Base-by-base conservation (phyloP, 2,797 vertebrate genomes). In the Smutsia temminckii region DNA sequence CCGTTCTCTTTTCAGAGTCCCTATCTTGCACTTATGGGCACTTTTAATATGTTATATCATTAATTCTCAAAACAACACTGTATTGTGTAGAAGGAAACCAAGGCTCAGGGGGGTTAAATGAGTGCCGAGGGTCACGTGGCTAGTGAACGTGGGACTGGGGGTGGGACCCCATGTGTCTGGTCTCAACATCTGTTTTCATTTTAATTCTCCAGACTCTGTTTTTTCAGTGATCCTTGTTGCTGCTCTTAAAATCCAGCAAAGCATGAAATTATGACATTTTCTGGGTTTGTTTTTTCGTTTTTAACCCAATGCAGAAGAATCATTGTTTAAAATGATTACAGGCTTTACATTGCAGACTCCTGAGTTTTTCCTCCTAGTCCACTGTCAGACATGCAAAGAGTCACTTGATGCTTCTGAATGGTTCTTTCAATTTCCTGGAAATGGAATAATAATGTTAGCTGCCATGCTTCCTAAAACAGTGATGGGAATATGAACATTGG, bases 361-460 rank as follows among this genome's bases (percentile, higher is more conserved):
- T 74, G 85, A 89, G 63, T 17, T 63, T 91, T 87, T 64, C 40
- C 63, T 68, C 21, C 68, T 32, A 8, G 34, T 75, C 25, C 9
- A 27, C 40, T 77, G 14, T 59, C 29, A 79, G 79, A 21, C n/a
- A 0, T 84, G 29, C 20, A 71, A 78, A 94, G 71, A 8, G 66
- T 71, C 75, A 55, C 49, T 29, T 81, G 79, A 68, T 61, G 69
- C 34, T 83, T 80, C 68, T 91, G 57, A 85, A 27, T 53, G 34
- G 91, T 32, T 91, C 42, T 80, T 90, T 95, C 93, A 88, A 1
- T 89, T 92, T 20, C 83, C 59, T 49, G 61, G 79, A 79, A 85
- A 61, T 71, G 71, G 49, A 80, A 84, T 90, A 74, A 74, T 89
- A 91, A 23, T 78, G 34, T 75, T 72, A 71, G 29, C 51, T 79